Evolutionary conservation across 2,113 vertebrate species (phyloP), one percentile per base, ranked within the genome.

Genomic region (Daboia siamensis): DNA sequence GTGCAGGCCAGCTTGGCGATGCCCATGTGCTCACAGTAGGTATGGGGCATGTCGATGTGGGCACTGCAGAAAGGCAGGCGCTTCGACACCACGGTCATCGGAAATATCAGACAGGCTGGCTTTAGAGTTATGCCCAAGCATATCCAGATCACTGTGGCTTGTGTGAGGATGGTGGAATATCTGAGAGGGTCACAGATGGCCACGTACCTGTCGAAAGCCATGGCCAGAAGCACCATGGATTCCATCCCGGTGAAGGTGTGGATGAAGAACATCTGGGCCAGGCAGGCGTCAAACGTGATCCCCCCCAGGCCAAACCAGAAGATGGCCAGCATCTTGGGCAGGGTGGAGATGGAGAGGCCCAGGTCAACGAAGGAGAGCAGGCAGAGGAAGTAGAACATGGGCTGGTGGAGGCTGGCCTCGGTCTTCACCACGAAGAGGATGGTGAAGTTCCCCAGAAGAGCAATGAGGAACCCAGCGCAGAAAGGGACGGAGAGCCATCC

Each of bases 211-310:
- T 97, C 94, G 24, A 96, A 96, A 44, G 94, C 96, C 97, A 96
- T 96, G 0, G 89, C 94, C 90, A 96, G 56, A 21, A 96, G 94
- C 2, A 96, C 95, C 0, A 93, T 94, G 0, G 96, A 96, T 29
- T 97, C 96, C 23, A 93, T 94, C 1, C 94, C 95, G 0, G 87
- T 94, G n/a, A 96, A 97, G 87, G 94, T 93, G 87, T 97, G 97
- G 29, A 97, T 95, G 88, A 96, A 96, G 91, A 97, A 96, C 95
- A 96, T 96, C 46, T 96, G 97, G 17, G 92, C 88, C 20, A 97
- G 93, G 92, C 90, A 91, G 52, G 52, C 74, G 0, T 44, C 74
- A 1, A 85, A 91, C 1, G 12, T 57, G 3, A 44, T 91, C 52
- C 46, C 74, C 7, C 90, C 33, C 0, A 5, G n/a, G 52, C 64